phyloP scores from a whole-genome alignment of 1,140 invertebrate genomes.

The Sogatella furcifera region DNA sequence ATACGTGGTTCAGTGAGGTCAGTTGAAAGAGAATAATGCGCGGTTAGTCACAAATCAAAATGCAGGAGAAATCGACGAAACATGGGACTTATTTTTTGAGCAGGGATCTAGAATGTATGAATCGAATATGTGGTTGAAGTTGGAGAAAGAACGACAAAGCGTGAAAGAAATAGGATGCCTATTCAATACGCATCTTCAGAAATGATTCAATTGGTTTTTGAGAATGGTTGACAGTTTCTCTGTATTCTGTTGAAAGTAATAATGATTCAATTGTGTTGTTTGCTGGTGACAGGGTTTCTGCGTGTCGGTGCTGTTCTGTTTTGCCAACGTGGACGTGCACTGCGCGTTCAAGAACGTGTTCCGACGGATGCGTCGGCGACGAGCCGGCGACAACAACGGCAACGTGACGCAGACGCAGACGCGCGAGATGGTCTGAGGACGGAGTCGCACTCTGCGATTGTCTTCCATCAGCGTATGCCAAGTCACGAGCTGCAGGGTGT shows the following conservation, averaged over 20 bases:
- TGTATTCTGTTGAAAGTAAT: constrained; percentile 37
- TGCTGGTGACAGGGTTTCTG: constrained; percentile 50
- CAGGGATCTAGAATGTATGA: too few species aligned
- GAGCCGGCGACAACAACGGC: constrained; percentile 19
- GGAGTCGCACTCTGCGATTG: neutral
- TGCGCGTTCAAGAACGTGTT: constrained; percentile 26
- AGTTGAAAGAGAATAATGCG: too few species aligned
- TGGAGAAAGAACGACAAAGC: too few species aligned
- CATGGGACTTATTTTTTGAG: too few species aligned
- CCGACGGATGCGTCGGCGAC: constrained; percentile 16
- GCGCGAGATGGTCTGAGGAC: constrained; percentile 18
- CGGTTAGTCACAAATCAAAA: too few species aligned
- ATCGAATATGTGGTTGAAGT: too few species aligned
- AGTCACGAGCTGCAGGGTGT: constrained; percentile 5
- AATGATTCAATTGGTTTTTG: too few species aligned
- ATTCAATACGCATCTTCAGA: too few species aligned
- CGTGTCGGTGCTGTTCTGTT: constrained; percentile 57
- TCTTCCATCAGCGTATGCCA: neutral
- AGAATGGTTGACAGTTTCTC: constrained; percentile 41
- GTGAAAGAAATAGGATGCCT: too few species aligned
- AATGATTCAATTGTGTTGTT: constrained; percentile 1
- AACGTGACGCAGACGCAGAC: constrained; percentile 20
- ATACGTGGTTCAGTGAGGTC: too few species aligned
- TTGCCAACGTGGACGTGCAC: constrained; percentile 53
- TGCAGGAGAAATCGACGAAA: too few species aligned